Base-by-base conservation (phyloP, 2,797 vertebrate genomes). In the Mus minutoides region DNA sequence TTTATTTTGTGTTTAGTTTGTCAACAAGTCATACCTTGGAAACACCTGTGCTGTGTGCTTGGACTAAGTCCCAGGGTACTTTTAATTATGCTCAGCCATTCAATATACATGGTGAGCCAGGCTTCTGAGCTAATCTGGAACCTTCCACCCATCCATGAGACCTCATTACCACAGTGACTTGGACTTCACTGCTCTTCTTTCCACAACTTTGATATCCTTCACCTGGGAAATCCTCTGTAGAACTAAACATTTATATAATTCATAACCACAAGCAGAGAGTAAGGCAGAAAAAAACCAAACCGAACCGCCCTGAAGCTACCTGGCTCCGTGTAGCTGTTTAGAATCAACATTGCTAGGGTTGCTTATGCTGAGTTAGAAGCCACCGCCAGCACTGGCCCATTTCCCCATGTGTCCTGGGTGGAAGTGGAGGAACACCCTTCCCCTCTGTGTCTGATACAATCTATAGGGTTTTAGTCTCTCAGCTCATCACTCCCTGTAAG, bases 191-290 rank as follows among this genome's bases (percentile, higher is more conserved):
- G 88, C 83, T 93, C 97, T 95, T 95, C 94, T 98, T 97, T 96
- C 92, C 96, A 94, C 88, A 97, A 97, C 96, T 96, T 71, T 52
- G 67, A 95, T n/a, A 34, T 96, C 94, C 94, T 95, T 97, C 96
- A 98, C 97, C 97, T 98, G 98, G 98, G 97, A 98, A 98, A 97
- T 60, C 94, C 97, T 97, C 95, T 98, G 97, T 97, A 98, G 97
- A 88, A 95, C 90, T 77, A 85, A 7, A 69, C 82, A 87, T 95
- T 95, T 96, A 26, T 90, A 76, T 98, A 97, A 98, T 94, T 98
- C 97, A 97, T 92, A 96, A 98, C 96, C 96, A 96, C 96, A 92
- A 96, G 95, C 97, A 96, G 95, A 96, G 83, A 89, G 95, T 52
- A 96, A 96, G 94, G 80, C 96, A 96, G 91, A 91, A 95, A 96